Percentiles rank a stretch among this genome's conserved stretches.
Evolutionary conservation across 2,113 vertebrate genomes (phyloP).

Genomic region (Sceloporus undulatus): DNA sequence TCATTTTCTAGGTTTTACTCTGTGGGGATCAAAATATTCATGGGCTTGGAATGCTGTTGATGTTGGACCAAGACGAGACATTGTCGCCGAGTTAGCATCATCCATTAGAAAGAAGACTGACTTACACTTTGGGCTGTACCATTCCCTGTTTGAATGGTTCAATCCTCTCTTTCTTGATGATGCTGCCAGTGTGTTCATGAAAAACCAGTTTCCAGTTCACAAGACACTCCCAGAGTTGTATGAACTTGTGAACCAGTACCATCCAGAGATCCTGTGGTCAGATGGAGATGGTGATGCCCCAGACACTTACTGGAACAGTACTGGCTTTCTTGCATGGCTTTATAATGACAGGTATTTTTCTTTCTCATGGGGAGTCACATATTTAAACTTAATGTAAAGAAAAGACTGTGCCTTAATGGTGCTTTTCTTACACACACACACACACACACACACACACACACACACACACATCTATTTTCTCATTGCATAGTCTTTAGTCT

Average conservation of each 20-base stretch:
- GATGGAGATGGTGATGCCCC: slow-evolving; percentile 92
- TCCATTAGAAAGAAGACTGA: slow-evolving; percentile 81
- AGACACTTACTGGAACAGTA: slow-evolving; percentile 94
- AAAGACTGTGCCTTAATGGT: neutral
- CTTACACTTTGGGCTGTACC: slow-evolving; percentile 92
- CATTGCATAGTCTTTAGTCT: neutral
- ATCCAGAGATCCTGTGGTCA: slow-evolving; percentile 93
- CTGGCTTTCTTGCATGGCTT: slow-evolving; percentile 94
- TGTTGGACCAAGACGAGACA: slow-evolving; percentile 87
- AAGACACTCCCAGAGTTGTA: slow-evolving; percentile 93
- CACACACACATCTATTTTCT: neutral
- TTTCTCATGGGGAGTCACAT: neutral
- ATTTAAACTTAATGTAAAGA: slow-evolving; percentile 27
- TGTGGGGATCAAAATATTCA: slow-evolving; percentile 94
- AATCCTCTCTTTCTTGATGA: slow-evolving; percentile 89
- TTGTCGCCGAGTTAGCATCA: slow-evolving; percentile 85
- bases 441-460: neutral
- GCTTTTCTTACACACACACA: neutral
- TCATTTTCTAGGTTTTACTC: slow-evolving; percentile 86
- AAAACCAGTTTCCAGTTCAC: slow-evolving; percentile 82
- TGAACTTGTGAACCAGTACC: slow-evolving; percentile 86
- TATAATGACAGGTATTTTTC: slow-evolving; percentile 92
- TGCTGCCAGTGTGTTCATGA: slow-evolving; percentile 78
- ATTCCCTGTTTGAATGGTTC: slow-evolving; percentile 98
- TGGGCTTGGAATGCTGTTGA: slow-evolving; percentile 97